Evolutionary conservation across 2,113 vertebrate species (phyloP), one percentile per base, ranked within the genome.

Genomic region (Chamaea fasciata): DNA sequence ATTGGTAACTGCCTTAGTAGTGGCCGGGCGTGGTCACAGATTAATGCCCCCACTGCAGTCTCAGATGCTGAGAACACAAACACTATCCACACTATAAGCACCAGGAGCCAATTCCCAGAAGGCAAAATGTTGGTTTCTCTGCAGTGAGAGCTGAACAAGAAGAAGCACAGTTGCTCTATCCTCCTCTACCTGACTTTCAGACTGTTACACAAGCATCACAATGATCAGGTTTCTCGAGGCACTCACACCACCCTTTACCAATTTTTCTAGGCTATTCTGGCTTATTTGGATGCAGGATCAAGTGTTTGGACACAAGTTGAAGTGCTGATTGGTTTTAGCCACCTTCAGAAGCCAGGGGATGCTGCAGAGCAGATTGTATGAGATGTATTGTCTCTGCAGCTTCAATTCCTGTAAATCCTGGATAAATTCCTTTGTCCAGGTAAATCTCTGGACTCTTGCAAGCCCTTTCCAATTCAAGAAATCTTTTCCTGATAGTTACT

Each of bases 1-100:
- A 37, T 6, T 39, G 63, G 44, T 6, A 31, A 44, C 14, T 52
- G 55, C 47, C 0, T 46, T 13, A 24, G 28, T 28, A 28, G 6
- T 13, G 39, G 27, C 22, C 0, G 0, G 37, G 37, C 0, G 0
- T 23, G 33, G 73, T 78, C 47, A 28, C 19, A 15, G 28, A 24
- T 62, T 20, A 46, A 53, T 30, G 28, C 10, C 31, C 26, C 39
- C 18, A 10, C 46, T 39, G 83, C 55, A 39, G 22, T 13, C 46
- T n/a, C 47, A 46, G 19, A 7, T 23, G 55, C 39, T 39, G 33
- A 19, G 55, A 69, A 53, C 23, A 62, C 55, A 37, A 27, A 69
- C 33, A 37, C 9, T 53, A 0, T 0, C 4, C 55, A 23, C 39
- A 39, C 8, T 11, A 4, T 5, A 20, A 69, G 2, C 55, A 53